Conservation (phyloP, 2,113 vertebrate genomes). For the Neogale vison region DNA sequence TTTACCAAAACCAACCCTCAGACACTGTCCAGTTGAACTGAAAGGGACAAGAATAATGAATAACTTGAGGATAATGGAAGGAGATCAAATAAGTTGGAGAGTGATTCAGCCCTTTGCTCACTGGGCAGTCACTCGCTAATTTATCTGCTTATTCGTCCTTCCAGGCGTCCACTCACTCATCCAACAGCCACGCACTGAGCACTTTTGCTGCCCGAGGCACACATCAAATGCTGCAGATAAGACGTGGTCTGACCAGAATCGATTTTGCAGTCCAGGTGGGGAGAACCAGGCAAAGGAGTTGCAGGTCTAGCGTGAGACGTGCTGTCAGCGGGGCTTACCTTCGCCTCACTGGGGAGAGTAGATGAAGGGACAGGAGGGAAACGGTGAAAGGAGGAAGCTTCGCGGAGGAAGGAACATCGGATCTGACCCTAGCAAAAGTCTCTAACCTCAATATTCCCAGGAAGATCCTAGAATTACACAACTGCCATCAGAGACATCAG, state of each 20-base stretch:
- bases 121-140: background rate
- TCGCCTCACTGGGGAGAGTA: background rate
- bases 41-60: background rate
- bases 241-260: background rate
- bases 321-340: background rate
- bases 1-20: constrained; percentile 8
- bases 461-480: background rate
- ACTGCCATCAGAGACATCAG: background rate
- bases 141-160: constrained; percentile 1
- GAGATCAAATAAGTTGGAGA: constrained; percentile 16
- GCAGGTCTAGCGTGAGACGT: background rate
- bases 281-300: background rate
- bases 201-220: background rate
- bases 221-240: background rate
- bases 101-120: background rate
- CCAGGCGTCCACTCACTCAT: background rate
- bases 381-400: background rate
- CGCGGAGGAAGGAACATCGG: background rate
- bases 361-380: background rate
- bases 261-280: background rate
- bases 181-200: background rate
- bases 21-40: background rate
- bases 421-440: background rate
- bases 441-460: background rate
- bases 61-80: background rate